Evolutionary conservation across 2,888 invertebrate genomes (phyloP).

Genomic region (Patella pellucida): DNA sequence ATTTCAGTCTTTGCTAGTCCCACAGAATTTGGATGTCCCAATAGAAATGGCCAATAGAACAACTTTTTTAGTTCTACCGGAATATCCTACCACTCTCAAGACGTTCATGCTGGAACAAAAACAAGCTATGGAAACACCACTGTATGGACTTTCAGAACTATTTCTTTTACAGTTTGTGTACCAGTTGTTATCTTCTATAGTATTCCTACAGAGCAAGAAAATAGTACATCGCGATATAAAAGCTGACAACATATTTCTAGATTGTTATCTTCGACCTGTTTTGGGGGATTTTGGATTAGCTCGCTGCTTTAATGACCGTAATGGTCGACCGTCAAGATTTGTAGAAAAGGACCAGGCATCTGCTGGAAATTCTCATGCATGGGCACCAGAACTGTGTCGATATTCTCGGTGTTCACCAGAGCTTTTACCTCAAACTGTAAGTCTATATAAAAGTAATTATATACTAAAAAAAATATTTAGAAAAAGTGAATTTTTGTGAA

Average conservation of each 20-base stretch:
- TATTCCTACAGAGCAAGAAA: conserved; percentile 36
- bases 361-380: conserved; percentile 41
- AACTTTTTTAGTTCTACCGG: conserved; percentile 44
- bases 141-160: conserved; percentile 27
- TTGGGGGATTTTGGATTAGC: conserved; percentile 45
- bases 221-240: conserved; percentile 48
- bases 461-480: too few species aligned
- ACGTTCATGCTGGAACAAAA: conserved; percentile 31
- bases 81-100: conserved; percentile 40
- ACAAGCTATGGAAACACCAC: conserved; percentile 7
- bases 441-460: background rate
- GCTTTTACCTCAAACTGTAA: conserved; percentile 27
- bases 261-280: conserved; percentile 39
- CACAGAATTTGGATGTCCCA: conserved; percentile 33
- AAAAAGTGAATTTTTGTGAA: too few species aligned
- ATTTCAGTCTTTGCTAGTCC: conserved; percentile 35
- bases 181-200: conserved; percentile 44
- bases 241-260: conserved; percentile 48
- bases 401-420: conserved; percentile 24
- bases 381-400: conserved; percentile 42
- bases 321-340: conserved; percentile 24
- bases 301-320: conserved; percentile 15
- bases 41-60: conserved; percentile 42
- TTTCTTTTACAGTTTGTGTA: conserved; percentile 44
- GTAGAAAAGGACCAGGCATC: conserved; percentile 23